These are phyloP conservation scores for Patagioenas fasciata DNA, from an alignment of 2,113 vertebrate species.

Conservation along the genomic window DNA sequence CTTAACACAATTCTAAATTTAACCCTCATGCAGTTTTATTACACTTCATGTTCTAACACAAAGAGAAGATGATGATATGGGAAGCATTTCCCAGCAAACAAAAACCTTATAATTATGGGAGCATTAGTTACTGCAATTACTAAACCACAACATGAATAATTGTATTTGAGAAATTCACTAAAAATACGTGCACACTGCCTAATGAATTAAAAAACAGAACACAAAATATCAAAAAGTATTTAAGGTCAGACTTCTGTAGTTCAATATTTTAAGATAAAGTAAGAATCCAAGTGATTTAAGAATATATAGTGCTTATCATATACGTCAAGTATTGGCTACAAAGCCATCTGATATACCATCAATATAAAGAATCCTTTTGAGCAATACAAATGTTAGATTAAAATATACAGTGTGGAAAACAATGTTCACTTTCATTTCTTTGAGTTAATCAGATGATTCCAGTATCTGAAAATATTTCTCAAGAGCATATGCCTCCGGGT, in stretches of 20 bases:
- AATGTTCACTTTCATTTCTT: not conserved
- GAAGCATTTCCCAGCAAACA: constrained; percentile 44
- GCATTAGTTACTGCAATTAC: constrained; percentile 47
- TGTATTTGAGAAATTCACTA: constrained; percentile 27
- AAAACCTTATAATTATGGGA: constrained; percentile 45
- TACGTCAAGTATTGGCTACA: not conserved
- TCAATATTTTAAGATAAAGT: not conserved
- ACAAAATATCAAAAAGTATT: not conserved
- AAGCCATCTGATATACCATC: not conserved
- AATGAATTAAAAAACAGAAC: not conserved
- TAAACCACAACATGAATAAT: constrained; percentile 51
- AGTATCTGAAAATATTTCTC: not conserved
- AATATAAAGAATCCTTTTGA: not conserved
- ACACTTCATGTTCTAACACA: not conserved
- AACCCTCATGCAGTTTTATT: not conserved
- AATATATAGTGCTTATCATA: not conserved
- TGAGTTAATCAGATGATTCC: not conserved
- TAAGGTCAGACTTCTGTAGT: not conserved
- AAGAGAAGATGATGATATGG: constrained; percentile 13
- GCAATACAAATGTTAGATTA: not conserved
- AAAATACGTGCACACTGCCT: not conserved
- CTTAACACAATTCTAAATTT: not conserved
- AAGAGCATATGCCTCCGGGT: not conserved
- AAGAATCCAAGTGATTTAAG: not conserved
- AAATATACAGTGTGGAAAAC: not conserved